Evolutionary conservation across 2,888 invertebrate species (phyloP).

Genomic region (Protophormia terraenovae): DNA sequence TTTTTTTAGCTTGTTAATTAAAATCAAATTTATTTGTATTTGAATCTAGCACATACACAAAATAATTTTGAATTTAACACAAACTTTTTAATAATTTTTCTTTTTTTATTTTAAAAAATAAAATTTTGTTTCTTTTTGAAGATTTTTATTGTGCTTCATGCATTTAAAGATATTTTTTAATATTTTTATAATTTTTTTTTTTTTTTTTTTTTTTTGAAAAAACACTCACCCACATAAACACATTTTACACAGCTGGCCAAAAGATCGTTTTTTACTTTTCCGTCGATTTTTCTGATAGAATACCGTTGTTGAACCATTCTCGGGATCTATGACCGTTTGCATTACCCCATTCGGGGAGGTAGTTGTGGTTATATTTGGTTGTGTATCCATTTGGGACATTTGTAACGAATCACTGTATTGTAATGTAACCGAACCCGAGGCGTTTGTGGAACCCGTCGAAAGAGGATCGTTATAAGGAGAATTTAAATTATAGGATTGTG

Average conservation of each 20-base stretch:
- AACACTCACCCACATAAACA: constrained; percentile 80
- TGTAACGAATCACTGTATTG: constrained; percentile 55
- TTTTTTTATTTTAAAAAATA: background rate
- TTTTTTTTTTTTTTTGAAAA: too few relatives aligned
- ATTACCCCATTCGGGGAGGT: constrained; percentile 63
- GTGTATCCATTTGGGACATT: constrained; percentile 65
- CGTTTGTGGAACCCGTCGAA: background rate
- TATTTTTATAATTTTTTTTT: background rate
- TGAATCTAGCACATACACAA: background rate
- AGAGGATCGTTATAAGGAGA: constrained; percentile 13
- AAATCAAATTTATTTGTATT: constrained; percentile 14
- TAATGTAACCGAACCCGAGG: constrained; percentile 29
- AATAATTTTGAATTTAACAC: background rate
- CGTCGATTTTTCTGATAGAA: constrained; percentile 80
- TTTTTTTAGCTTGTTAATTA: constrained; percentile 16
- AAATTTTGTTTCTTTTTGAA: background rate
- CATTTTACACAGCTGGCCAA: constrained; percentile 79
- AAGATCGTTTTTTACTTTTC: constrained; percentile 78
- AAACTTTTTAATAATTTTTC: constrained; percentile 3
- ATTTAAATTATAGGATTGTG: constrained; percentile 47
- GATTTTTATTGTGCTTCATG: background rate
- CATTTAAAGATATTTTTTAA: background rate
- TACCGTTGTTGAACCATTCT: constrained; percentile 78
- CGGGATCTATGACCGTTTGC: constrained; percentile 75
- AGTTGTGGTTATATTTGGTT: constrained; percentile 63